These are phyloP conservation scores for Apostichopus parvimensis DNA, from an alignment of 35 echinoderm and acorn worm species.

Conservation along the genomic window DNA sequence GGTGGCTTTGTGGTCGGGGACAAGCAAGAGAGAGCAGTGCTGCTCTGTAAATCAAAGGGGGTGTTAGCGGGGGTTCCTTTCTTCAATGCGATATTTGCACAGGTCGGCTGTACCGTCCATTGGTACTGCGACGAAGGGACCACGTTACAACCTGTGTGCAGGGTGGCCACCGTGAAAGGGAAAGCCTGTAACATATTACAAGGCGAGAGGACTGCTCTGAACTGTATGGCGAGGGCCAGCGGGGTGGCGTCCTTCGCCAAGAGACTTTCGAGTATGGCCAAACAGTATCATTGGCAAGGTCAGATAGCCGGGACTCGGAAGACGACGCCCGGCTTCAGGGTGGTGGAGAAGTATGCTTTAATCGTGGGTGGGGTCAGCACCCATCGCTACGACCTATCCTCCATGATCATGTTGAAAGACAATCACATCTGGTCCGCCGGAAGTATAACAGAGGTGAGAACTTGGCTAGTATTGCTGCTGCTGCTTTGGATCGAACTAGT, in stretches of 20 bases:
- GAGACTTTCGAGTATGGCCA: conserved; percentile 63
- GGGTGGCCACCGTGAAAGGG: conserved; percentile 75
- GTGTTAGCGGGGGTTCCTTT: conserved; percentile 94
- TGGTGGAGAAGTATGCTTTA: conserved; percentile 93
- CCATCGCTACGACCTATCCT: conserved; percentile 95
- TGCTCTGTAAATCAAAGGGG: conserved; percentile 91
- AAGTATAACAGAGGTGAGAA: conserved; percentile 83
- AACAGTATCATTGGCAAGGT: conserved; percentile 71
- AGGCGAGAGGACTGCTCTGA: conserved; percentile 86
- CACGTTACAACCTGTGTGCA: conserved; percentile 65
- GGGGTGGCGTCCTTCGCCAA: conserved; percentile 78
- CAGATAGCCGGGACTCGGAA: conserved; percentile 90
- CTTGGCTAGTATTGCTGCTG: too few species aligned
- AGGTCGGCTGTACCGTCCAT: conserved; percentile 73
- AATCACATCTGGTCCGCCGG: conserved; percentile 98
- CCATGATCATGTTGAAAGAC: conserved; percentile 99
- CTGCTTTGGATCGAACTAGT: too few species aligned
- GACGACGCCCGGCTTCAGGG: conserved; percentile 93
- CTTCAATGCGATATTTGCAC: conserved; percentile 84
- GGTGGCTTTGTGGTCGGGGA: conserved; percentile 94
- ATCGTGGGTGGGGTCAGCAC: conserved; percentile 92
- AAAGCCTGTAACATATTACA: conserved; percentile 80
- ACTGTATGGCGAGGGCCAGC: conserved; percentile 83
- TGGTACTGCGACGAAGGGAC: conserved; percentile 78
- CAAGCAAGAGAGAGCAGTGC: conserved; percentile 77